Evolutionary conservation across 1,140 invertebrate species (phyloP), one percentile per base, ranked within the genome.

Genomic region (Lasioglossum baleicum): DNA sequence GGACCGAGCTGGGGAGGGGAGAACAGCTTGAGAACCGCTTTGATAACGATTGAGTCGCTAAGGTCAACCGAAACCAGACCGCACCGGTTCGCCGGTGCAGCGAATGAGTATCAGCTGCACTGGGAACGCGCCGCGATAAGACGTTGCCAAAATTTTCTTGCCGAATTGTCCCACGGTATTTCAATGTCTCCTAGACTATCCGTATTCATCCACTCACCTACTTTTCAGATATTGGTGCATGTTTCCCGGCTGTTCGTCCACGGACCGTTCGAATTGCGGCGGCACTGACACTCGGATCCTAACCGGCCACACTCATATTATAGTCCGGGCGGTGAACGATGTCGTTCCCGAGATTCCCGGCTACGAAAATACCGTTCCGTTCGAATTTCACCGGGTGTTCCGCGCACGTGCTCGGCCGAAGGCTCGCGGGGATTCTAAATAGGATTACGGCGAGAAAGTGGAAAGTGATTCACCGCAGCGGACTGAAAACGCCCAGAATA

Each of bases 181-280:
- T 2, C 8, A 10, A 48, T 48, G 8, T 11, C 10, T 51, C 35
- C n/a, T 2, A 8, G 2, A 7, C 7, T 22, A 58, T 22, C n/a
- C 20, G 8, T 2, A n/a, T n/a, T 48, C 26, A 31, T 17, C 68
- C 70, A 87, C 87, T 88, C 68, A 88, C 87, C 87, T 67, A 40
- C 13, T 56, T 83, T 85, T 88, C 15, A 83, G 20, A 77, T 88
- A 88, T 7, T 88, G 83, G 22, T 85, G 83, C 87, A 88, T 88
- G 51, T 10, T 77, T 15, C 1, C 22, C 40, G 40, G 56, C 22
- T 44, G 22, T 22, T 44, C 40, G 11, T 40, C 51, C n/a, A 44
- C 8, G 15, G 8, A 35, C 48, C 35, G 40, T 10, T 48, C n/a
- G 26, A 40, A 26, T 15, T 10, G 26, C 42, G 10, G 51, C 73